These are phyloP conservation scores for Ylistrum balloti DNA, from an alignment of 1,140 invertebrate species.

Conservation along the genomic window DNA sequence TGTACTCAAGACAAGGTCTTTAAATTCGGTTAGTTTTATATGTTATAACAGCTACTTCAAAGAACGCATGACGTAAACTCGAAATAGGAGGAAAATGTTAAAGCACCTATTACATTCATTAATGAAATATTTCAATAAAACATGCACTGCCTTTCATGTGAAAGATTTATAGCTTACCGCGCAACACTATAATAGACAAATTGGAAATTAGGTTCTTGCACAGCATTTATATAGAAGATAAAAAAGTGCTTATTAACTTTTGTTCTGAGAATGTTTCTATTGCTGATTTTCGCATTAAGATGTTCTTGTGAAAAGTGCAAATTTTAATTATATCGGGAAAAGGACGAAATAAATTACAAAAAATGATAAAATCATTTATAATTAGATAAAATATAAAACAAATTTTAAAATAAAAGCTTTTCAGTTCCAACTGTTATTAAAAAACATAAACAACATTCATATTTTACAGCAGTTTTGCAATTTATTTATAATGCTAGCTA, in stretches of 20 bases:
- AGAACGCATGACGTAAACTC: neutral
- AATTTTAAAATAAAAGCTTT: no score
- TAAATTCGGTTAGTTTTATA: neutral
- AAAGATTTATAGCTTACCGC: neutral
- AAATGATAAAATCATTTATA: no score
- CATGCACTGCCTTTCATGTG: constrained; percentile 24
- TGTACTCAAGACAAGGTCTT: neutral
- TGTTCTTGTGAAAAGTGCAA: neutral
- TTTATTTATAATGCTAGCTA: no score
- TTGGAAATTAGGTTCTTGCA: neutral
- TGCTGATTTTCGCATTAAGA: neutral
- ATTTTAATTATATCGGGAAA: neutral
- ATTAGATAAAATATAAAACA: no score
- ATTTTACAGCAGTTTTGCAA: no score
- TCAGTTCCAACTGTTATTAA: no score
- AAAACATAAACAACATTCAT: no score
- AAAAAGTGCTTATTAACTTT: neutral
- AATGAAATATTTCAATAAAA: constrained; percentile 25
- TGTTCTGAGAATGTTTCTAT: neutral
- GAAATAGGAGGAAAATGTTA: neutral
- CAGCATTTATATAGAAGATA: neutral
- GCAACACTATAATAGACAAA: neutral
- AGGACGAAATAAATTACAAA: no score
- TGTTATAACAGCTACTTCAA: neutral
- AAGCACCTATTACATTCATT: neutral